Evolutionary conservation across 2,113 vertebrate species (phyloP), one percentile per base, ranked within the genome.

Genomic region (Aspiorhynchus laticeps): DNA sequence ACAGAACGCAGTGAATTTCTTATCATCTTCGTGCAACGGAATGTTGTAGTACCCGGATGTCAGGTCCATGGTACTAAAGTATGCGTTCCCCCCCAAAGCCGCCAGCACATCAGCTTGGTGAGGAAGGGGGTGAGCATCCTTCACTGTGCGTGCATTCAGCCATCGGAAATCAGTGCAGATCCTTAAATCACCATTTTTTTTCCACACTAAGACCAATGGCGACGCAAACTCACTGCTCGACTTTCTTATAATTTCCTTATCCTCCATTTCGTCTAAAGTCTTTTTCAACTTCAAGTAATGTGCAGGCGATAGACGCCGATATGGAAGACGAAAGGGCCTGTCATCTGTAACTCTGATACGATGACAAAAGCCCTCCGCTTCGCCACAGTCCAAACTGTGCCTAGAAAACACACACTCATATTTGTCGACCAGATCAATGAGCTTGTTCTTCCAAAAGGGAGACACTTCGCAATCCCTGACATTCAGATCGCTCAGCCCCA

Each of bases 361-460:
- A 48, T 88, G 84, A 24, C 78, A 21, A 24, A 28, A 83, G 0
- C 48, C 75, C 1, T 31, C 33, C 2, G 87, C 87, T 15, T 88
- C 83, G 0, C 80, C 84, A 61, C 83, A 90, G 15, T 91, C 86
- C 19, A 90, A 36, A 33, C 56, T 88, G 14, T 63, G 85, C 3
- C 75, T 80, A 0, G 87, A 91, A 71, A 90, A 89, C 36, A 90
- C 48, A 38, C 67, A 38, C 36, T 89, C 53, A 33, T 90, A 87
- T 28, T 80, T 36, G 4, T 74, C 81, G 0, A 89, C 3, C 0
- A 91, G 67, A 0, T 88, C 12, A 2, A 88, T 2, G 0, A 90
- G 38, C 31, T 24, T 90, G 3, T 53, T 48, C 5, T 79, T 87
- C 38, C 71, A 83, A 9, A 17, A 28, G 0, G 48, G 4, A 1